Evolutionary conservation across 1,140 invertebrate genomes (phyloP).

Genomic region (Leptinotarsa texana): DNA sequence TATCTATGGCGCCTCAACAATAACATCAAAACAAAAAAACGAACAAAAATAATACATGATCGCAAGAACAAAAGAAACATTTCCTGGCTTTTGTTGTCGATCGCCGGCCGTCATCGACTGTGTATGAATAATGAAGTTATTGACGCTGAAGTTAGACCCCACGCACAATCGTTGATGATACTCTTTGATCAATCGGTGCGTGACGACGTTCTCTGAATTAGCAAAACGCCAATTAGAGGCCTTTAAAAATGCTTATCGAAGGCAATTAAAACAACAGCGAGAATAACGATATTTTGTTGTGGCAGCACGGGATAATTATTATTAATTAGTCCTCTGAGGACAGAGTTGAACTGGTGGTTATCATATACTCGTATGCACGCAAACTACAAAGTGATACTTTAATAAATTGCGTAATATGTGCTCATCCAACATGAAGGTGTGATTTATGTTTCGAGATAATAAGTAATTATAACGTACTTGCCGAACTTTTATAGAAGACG

Average conservation of each 20-base stretch:
- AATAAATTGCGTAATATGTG: not conserved
- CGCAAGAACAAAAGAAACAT: slow-evolving; percentile 13
- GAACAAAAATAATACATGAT: not conserved
- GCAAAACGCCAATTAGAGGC: slow-evolving; percentile 14
- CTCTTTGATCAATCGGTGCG: slow-evolving; percentile 17
- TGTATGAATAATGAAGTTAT: slow-evolving; percentile 21
- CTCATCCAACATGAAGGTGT: not conserved
- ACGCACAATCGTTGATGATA: slow-evolving; percentile 1
- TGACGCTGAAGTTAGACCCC: slow-evolving; percentile 17
- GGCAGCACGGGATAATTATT: slow-evolving; percentile 7
- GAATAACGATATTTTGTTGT: slow-evolving; percentile 14
- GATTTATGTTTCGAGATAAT: not conserved
- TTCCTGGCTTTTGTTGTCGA: slow-evolving; percentile 16
- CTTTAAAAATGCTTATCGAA: slow-evolving; percentile 15
- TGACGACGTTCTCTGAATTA: slow-evolving; percentile 10
- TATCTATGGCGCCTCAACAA: slow-evolving; percentile 4
- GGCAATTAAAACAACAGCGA: slow-evolving; percentile 9
- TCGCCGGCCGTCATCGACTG: not conserved
- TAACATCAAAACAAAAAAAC: slow-evolving; percentile 1
- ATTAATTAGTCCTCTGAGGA: slow-evolving; percentile 14
- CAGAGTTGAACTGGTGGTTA: not conserved
- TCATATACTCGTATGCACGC: not conserved
- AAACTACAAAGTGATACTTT: slow-evolving; percentile 1
- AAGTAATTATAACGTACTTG: too few species aligned
- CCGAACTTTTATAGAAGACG: too few species aligned